Conservation (phyloP, 2,113 vertebrate species). For the Hiodon alosoides region DNA sequence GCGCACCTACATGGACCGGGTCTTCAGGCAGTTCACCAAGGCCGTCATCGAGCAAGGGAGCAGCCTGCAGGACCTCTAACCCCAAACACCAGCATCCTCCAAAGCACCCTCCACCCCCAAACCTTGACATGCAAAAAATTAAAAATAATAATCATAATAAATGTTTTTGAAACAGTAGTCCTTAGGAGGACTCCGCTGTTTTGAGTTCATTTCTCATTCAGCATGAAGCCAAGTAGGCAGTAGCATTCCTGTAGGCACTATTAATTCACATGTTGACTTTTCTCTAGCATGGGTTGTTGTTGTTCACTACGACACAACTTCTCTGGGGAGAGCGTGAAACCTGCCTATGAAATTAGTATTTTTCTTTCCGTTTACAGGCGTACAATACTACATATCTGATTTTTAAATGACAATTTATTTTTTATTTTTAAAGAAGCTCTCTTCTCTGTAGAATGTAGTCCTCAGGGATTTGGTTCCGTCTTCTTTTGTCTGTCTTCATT, state of each 20-base stretch:
- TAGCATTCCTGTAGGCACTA: constrained; percentile 8
- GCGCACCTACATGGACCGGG: constrained; percentile 96
- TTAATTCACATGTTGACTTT: constrained; percentile 2
- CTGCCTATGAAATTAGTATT: constrained; percentile 32
- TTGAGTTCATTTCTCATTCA: constrained; percentile 18
- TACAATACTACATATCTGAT: constrained; percentile 40
- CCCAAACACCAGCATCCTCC: constrained; percentile 24
- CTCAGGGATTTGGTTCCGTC: constrained; percentile 53
- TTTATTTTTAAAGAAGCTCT: constrained; percentile 8
- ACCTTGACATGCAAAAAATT: constrained; percentile 48
- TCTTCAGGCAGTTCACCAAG: constrained; percentile 93
- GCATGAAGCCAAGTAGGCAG: constrained; percentile 3
- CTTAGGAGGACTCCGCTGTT: constrained; percentile 45
- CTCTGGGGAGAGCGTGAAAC: constrained; percentile 2
- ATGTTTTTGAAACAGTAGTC: constrained; percentile 30
- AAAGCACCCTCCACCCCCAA: constrained; percentile 17
- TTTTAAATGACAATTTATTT: constrained; percentile 13
- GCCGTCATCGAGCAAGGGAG: constrained; percentile 85
- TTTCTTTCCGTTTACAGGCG: constrained; percentile 24
- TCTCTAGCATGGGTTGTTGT: background rate
- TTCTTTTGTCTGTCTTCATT: background rate
- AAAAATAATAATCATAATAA: background rate
- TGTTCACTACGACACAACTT: background rate
- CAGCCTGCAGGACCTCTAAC: constrained; percentile 62
- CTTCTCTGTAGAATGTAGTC: constrained; percentile 38